Evolutionary conservation across 1,140 invertebrate species (phyloP), one percentile per base, ranked within the genome.

Genomic region (Brachionus calyciflorus): DNA sequence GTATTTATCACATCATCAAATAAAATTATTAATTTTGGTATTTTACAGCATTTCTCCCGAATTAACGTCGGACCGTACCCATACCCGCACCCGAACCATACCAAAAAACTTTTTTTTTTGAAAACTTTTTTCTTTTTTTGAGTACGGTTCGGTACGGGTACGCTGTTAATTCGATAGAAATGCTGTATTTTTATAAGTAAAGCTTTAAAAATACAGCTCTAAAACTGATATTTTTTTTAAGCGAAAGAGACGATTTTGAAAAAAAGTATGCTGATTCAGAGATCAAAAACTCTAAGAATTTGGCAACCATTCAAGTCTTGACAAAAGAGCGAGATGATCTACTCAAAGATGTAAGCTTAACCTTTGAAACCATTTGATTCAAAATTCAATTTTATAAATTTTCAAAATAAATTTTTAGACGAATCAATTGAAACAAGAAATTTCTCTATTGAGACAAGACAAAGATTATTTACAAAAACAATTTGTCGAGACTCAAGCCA

Each of bases 381-480:
- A 55, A 49, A n/a, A 5, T 6, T 14, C 24, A 21, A 40, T 63
- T 75, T 78, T 12, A n/a, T n/a, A n/a, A n/a, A n/a, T n/a, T n/a
- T n/a, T n/a, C n/a, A n/a, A n/a, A n/a, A n/a, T n/a, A n/a, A n/a
- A 77, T 28, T 73, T 75, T 77, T 73, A 83, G 82, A 63, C 83
- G 17, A 78, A 81, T 55, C 70, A 81, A 55, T 78, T 80, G 0
- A 82, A 82, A 33, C 84, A 85, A 78, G 81, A 82, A 14, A 68
- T 83, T 26, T 78, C 80, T 9, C 76, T 86, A 24, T 60, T 85
- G 40, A 81, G 81, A 65, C 82, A 85, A 78, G 85, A 86, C 79
- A 86, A 86, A 78, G 84, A 84, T 24, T 86, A 85, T 76, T 79
- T 85, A 33, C 81, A 79, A 3, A 82, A 81, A 57, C 84, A 85